These are phyloP conservation scores for Menidia beryllina DNA, from an alignment of 2,113 vertebrate genomes.

Conservation along the genomic window DNA sequence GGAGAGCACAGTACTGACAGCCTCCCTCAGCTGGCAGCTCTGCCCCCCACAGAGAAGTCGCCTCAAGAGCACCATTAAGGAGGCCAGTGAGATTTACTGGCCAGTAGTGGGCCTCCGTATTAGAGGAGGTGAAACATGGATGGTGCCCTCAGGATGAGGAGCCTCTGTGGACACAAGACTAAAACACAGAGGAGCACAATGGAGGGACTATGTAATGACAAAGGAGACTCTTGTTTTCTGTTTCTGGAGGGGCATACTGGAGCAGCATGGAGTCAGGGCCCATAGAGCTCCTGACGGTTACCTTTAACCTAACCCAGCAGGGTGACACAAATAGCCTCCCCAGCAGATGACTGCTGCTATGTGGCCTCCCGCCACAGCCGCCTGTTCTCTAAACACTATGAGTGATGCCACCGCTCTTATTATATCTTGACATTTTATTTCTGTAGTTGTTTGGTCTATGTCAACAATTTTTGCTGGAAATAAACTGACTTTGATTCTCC, in stretches of 20 bases:
- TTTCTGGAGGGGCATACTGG: constrained; percentile 52
- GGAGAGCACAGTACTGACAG: constrained; percentile 54
- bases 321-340: constrained; percentile 33
- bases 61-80: constrained; percentile 63
- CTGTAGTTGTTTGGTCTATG: constrained; percentile 2
- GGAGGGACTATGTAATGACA: constrained; percentile 68
- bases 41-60: constrained; percentile 68
- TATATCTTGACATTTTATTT: constrained; percentile 10
- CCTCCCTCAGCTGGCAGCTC: constrained; percentile 50
- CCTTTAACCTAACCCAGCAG: constrained; percentile 61
- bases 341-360: constrained; percentile 25
- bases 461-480: constrained; percentile 41
- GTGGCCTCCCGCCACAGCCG: constrained; percentile 16
- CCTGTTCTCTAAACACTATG: constrained; percentile 6
- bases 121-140: constrained; percentile 53
- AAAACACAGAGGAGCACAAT: constrained; percentile 64
- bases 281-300: constrained; percentile 46
- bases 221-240: constrained; percentile 69
- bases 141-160: constrained; percentile 66
- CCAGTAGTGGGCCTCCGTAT: constrained; percentile 53
- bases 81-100: constrained; percentile 69
- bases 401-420: background rate
- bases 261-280: constrained; percentile 36
- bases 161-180: constrained; percentile 33
- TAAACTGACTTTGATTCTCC: background rate